Base-by-base conservation (phyloP, 1,140 invertebrate genomes). In the Ips typographus region DNA sequence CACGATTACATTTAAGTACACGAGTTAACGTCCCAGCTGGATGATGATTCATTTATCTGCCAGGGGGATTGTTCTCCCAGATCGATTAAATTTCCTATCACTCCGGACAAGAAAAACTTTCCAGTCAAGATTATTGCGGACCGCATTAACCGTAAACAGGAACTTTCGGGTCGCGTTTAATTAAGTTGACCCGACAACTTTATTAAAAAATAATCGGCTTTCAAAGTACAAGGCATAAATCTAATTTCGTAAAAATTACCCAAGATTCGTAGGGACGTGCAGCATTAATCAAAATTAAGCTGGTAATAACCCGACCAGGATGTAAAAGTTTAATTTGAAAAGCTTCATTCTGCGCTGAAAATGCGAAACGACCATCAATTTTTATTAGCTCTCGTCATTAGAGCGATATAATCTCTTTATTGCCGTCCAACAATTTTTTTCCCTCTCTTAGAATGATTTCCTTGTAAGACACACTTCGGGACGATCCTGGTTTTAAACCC, bases 251-350 rank as follows among this genome's bases (percentile, higher is more conserved):
- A 61, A 60, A 59, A 58, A 59, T 58, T 56, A 57, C 6, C 40
- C 53, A 58, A 59, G 55, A 67, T 59, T 58, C 37, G 38, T 6
- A 7, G 6, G 53, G 39, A 60, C 38, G 57, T 58, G 40, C 22
- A 7, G 51, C 67, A 72, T 72, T 72, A 72, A 72, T 72, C 71
- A 72, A 68, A 68, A 72, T 72, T 72, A 72, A 72, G 65, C 65
- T 39, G 42, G 65, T 52, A 66, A 68, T 72, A 69, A 69, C 59
- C 59, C 40, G 67, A 55, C 67, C 59, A 62, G 44, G 60, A 63
- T 51, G 60, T 58, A 64, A 69, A 62, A 69, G 59, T 60, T 69
- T 69, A 69, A 69, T 69, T 69, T 63, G 60, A 62, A 68, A 68
- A 56, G 66, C 57, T 67, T 53, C 40, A 61, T 68, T 68, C 61